These are phyloP conservation scores for Pogonus chalceus DNA, from an alignment of 1,140 invertebrate species.

Conservation along the genomic window DNA sequence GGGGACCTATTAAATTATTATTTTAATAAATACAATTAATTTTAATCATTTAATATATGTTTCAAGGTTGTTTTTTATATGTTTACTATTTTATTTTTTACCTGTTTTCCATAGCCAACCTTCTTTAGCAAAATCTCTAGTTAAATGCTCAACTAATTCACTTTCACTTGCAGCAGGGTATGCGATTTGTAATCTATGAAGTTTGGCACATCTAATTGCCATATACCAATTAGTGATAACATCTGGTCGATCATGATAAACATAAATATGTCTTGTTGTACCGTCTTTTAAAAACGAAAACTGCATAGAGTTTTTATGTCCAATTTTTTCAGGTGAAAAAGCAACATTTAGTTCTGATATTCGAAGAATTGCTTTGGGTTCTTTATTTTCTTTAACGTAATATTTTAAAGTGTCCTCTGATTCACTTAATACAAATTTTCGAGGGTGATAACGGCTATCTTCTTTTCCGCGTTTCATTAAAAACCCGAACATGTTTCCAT, in stretches of 20 bases:
- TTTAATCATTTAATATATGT: no score
- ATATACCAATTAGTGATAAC: constrained; percentile 83
- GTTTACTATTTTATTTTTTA: no score
- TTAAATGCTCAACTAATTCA: constrained; percentile 64
- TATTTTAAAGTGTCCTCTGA: constrained; percentile 73
- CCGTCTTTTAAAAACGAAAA: constrained; percentile 73
- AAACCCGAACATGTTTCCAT: constrained; percentile 71
- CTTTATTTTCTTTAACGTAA: constrained; percentile 74
- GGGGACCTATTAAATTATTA: no score
- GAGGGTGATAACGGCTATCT: constrained; percentile 66
- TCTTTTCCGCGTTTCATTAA: constrained; percentile 85
- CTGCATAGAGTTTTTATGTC: constrained; percentile 69
- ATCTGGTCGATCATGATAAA: constrained; percentile 76
- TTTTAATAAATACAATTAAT: no score
- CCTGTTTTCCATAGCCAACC: constrained; percentile 87
- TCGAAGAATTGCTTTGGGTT: constrained; percentile 72
- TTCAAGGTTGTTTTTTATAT: no score
- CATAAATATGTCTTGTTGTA: constrained; percentile 75
- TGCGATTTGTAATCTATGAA: constrained; percentile 71
- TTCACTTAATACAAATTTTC: constrained; percentile 75
- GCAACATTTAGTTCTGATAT: constrained; percentile 77
- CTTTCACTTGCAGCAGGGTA: constrained; percentile 67
- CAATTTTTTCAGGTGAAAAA: constrained; percentile 75
- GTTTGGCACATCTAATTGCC: constrained; percentile 75
- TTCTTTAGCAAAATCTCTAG: constrained; percentile 71